Evolutionary conservation across 2,113 vertebrate genomes (phyloP), one percentile per base, ranked within the genome.

Genomic region (Lophotis ruficrista): DNA sequence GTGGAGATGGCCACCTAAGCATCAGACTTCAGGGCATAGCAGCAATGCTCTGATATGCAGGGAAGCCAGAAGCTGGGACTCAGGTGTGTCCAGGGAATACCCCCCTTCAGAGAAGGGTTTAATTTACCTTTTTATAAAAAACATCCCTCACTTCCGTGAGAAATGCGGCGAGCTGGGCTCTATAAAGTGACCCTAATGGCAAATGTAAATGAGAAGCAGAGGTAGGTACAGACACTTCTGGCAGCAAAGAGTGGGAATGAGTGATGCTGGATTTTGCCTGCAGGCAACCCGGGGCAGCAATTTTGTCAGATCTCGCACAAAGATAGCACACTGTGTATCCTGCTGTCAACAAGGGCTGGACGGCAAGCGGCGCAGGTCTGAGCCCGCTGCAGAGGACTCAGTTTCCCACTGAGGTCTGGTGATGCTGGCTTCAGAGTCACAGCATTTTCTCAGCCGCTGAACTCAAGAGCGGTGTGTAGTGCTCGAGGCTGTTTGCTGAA

Each of bases 181-280:
- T 33, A 1, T 94, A 84, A 87, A 48, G 33, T 91, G 60, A 87
- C 69, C n/a, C 82, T 71, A 68, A 68, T 4, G 91, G 43, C 35
- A 73, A 76, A 77, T 68, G n/a, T 82, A 92, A 94, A 87, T 89
- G 77, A 84, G 73, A 84, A 84, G 37, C 65, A 93, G 64, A 92
- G 53, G 37, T 41, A 84, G 73, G 51, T 70, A 79, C 73, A 68
- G 70, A 35, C 33, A 13, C 17, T 65, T 56, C 71, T 15, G 4
- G 48, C 27, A 71, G 51, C 86, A 60, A 48, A 51, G 50, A 28
- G 51, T 31, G 51, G 56, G 80, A 91, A 84, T 2, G 3, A 84
- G 66, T 43, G 60, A 68, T 77, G 73, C 64, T 75, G 51, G 51
- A 78, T 97, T 92, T 94, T 95, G 96, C 93, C 93, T 82, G 77